These are phyloP conservation scores for Apis laboriosa DNA, from an alignment of 1,140 invertebrate genomes.

Conservation along the genomic window DNA sequence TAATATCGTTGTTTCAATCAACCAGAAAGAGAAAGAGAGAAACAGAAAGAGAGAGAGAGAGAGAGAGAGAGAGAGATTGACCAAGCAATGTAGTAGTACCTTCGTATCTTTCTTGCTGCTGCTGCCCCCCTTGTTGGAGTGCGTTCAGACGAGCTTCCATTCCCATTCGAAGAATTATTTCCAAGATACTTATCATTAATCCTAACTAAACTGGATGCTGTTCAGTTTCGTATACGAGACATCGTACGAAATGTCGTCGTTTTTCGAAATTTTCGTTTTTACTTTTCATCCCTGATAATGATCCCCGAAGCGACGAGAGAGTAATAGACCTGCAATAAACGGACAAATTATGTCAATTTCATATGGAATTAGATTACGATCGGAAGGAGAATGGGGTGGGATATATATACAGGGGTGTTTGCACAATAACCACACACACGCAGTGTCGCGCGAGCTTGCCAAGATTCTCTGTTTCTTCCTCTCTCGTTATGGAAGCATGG, in stretches of 20 bases:
- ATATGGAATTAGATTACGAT: background rate
- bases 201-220: background rate
- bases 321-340: background rate
- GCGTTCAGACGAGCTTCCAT: slow-evolving; percentile 36
- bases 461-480: slow-evolving; percentile 36
- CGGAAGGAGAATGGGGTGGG: background rate
- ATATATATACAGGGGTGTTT: background rate
- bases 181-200: too few species aligned
- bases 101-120: background rate
- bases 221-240: background rate
- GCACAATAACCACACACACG: background rate
- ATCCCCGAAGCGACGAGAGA: background rate
- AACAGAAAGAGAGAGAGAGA: too few species aligned
- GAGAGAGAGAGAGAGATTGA: background rate
- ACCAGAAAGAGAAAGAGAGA: background rate
- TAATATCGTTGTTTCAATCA: background rate
- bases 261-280: slow-evolving; percentile 35
- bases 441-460: slow-evolving; percentile 35
- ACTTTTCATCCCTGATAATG: background rate
- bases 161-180: background rate
- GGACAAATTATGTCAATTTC: background rate
- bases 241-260: background rate
- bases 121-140: slow-evolving; percentile 1
- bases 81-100: background rate
- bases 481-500: background rate